Percentiles rank a stretch among this genome's conserved stretches.
Evolutionary conservation across 53 echinoderm and acorn worm genomes (phyloP).

Genomic region (Hippasteria phrygiana): DNA sequence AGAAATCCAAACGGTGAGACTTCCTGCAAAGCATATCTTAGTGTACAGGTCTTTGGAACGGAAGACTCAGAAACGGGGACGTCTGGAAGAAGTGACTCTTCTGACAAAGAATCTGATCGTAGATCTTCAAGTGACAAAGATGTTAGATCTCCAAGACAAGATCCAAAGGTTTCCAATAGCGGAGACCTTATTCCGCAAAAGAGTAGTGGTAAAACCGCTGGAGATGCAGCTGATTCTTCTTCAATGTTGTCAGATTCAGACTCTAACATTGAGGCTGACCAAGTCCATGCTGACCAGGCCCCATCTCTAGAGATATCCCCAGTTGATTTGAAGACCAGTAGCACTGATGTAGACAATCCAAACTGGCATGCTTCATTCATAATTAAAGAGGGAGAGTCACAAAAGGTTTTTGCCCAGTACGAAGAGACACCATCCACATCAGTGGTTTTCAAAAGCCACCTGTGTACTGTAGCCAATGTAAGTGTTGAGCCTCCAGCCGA

Average conservation of each 20-base stretch:
- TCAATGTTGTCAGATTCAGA: conserved; percentile 40
- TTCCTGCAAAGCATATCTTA: conserved; percentile 74
- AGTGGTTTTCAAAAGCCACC: conserved; percentile 8
- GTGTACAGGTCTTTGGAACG: conserved; percentile 63
- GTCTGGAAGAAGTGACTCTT: conserved; percentile 34
- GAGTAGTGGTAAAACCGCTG: not conserved
- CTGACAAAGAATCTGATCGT: conserved; percentile 57
- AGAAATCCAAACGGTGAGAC: conserved; percentile 72
- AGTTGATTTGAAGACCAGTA: not conserved
- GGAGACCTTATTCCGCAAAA: not conserved
- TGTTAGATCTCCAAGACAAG: not conserved
- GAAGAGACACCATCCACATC: conserved; percentile 24
- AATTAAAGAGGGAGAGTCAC: conserved; percentile 13
- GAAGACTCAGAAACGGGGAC: conserved; percentile 46
- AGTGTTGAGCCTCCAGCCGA: conserved; percentile 16
- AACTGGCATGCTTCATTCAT: conserved; percentile 15
- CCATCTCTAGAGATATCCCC: not conserved
- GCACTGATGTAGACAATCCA: not conserved
- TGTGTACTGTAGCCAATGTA: not conserved
- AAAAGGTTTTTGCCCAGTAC: conserved; percentile 40
- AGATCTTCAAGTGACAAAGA: conserved; percentile 42
- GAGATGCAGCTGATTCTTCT: conserved; percentile 48
- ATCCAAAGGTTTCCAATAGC: not conserved
- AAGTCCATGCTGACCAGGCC: conserved; percentile 14
- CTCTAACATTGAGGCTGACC: conserved; percentile 26